Base-by-base conservation (phyloP, 2,113 vertebrate genomes). In the Dromiciops gliroides region DNA sequence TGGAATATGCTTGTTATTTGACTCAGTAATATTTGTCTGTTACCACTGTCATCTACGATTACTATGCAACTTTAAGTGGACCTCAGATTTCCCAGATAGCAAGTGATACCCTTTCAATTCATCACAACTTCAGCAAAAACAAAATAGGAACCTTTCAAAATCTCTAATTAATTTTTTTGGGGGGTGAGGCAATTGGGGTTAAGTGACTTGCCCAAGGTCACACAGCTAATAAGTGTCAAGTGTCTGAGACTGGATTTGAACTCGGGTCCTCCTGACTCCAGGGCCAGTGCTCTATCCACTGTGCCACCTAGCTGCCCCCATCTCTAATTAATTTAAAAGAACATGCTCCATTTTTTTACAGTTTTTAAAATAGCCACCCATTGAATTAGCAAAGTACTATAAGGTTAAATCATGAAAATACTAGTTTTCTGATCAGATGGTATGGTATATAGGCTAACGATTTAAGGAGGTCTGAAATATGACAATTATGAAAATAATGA, bases 341-440 rank as follows among this genome's bases (percentile, higher is more conserved):
- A 97, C 83, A 8, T 7, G 96, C 95, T 96, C 94, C 90, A 93
- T 97, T 98, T 98, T 98, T 98, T 98, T 98, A 98, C 97, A 91
- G 94, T 98, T 98, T 98, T 98, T 98, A 98, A 98, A 97, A 98
- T 95, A 98, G 97, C 97, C 97, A 97, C 90, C 94, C 0, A 95
- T 50, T 91, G 96, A 97, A 96, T 98, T 98, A 91, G 90, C 94
- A 53, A 48, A 0, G 60, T 95, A 94, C 97, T 96, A 98, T 98
- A 97, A 94, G 93, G 94, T 96, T 97, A n/a, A 96, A 92, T 97
- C 90, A 92, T 97, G 93, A 95, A 96, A 93, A 47, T 95, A 37
- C 28, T 50, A 95, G 98, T 97, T 97, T 97, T 95, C 95, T 96
- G 25, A 92, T 96, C 95, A 95, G 8, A 91, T 50, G 52, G 93